These are phyloP conservation scores for Menidia beryllina DNA, from an alignment of 2,113 vertebrate species.

Conservation along the genomic window DNA sequence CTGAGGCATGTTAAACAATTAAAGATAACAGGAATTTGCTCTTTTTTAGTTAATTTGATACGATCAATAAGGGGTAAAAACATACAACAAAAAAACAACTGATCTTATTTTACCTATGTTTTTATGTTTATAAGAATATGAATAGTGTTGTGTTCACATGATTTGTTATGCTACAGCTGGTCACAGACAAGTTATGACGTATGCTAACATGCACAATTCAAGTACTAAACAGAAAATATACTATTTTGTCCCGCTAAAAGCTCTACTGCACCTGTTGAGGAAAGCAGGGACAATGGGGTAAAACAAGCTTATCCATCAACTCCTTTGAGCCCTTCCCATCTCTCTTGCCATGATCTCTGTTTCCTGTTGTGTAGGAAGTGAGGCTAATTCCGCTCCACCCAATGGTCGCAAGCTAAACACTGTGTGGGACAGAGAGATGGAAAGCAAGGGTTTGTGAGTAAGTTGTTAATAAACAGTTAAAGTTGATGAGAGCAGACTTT, in stretches of 20 bases:
- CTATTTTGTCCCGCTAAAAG: constrained; percentile 27
- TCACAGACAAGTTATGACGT: neutral
- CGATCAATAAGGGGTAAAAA: neutral
- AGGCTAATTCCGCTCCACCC: constrained; percentile 67
- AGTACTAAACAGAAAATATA: constrained; percentile 31
- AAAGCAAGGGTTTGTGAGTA: neutral
- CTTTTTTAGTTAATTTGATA: neutral
- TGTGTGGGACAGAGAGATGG: constrained; percentile 41
- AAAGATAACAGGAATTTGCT: no score
- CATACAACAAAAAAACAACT: neutral
- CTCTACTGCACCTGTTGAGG: constrained; percentile 73
- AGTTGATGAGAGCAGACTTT: neutral
- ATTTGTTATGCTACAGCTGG: neutral
- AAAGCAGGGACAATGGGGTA: constrained; percentile 72
- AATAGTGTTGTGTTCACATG: no score
- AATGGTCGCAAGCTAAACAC: constrained; percentile 56
- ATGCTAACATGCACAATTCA: neutral
- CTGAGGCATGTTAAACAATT: no score
- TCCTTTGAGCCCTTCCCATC: constrained; percentile 63
- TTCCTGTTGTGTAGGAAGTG: constrained; percentile 81
- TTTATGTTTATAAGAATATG: constrained; percentile 5
- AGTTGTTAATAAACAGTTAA: constrained; percentile 18
- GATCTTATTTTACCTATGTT: neutral
- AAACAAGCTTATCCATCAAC: constrained; percentile 69
- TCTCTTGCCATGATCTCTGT: constrained; percentile 43